Conservation (phyloP, 2,797 vertebrate genomes). For the Champsocephalus gunnari region DNA sequence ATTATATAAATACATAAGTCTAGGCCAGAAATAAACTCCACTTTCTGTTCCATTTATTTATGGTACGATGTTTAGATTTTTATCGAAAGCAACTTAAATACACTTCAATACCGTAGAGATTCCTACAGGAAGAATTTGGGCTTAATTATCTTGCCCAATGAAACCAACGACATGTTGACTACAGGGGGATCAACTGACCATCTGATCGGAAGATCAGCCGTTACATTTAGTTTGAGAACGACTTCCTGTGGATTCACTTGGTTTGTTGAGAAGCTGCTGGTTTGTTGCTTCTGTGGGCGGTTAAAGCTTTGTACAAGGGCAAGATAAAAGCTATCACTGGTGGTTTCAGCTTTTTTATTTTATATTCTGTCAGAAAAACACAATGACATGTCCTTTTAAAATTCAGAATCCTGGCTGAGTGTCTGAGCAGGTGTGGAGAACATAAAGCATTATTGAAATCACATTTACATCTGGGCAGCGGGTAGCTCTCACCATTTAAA, state of each 20-base stretch:
- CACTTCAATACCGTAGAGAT: too few relatives aligned
- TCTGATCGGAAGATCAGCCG: too few relatives aligned
- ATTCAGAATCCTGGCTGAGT: slow-evolving; percentile 40
- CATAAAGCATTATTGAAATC: slow-evolving; percentile 62
- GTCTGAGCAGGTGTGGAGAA: slow-evolving; percentile 57
- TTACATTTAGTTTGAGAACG: not conserved
- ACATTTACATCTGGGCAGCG: slow-evolving; percentile 72
- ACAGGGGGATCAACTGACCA: too few relatives aligned
- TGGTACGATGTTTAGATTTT: too few relatives aligned
- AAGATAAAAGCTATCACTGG: slow-evolving; percentile 50
- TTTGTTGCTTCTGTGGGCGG: slow-evolving; percentile 19
- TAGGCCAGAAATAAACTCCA: not conserved
- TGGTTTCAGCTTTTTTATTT: slow-evolving; percentile 37
- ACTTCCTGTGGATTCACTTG: not conserved
- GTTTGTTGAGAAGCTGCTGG: too few relatives aligned
- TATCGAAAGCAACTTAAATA: too few relatives aligned
- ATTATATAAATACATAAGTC: too few relatives aligned
- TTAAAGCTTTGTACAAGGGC: slow-evolving; percentile 60
- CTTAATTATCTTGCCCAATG: too few relatives aligned
- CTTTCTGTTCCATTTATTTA: too few relatives aligned
- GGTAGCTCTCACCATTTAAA: slow-evolving; percentile 56
- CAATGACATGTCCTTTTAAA: slow-evolving; percentile 37
- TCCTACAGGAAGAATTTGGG: too few relatives aligned
- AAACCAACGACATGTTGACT: too few relatives aligned
- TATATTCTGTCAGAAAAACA: slow-evolving; percentile 43